Base-by-base conservation (phyloP, 2,797 vertebrate species). In the Setipinna tenuifilis region DNA sequence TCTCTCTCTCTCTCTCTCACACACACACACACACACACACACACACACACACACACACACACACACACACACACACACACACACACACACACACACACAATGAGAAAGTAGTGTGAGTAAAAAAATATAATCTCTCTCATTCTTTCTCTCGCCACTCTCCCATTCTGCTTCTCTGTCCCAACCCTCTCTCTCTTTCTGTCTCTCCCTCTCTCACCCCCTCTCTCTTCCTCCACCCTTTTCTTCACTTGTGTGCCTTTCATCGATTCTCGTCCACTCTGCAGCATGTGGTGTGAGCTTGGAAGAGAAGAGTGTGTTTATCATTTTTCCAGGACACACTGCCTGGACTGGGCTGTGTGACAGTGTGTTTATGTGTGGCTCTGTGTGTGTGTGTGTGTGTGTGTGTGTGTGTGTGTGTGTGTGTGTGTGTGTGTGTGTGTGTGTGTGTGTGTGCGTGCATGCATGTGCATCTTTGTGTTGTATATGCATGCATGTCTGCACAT, bases 221-320 rank as follows among this genome's bases (percentile, higher is more conserved):
- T 68, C 62, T 28, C 62, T 68, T 5, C 6, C 23, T 68, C 12
- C 31, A 31, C 16, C 31, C 9, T 9, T 10, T 9, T 31, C 62
- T 65, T 0, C 21, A 28, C 23, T 68, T 16, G 35, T 31, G 65
- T 31, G 65, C 1, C 65, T 71, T 17, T 71, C 65, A 71, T 31
- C 65, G 12, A 4, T 44, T 78, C 16, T 78, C 17, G 44, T 17
- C 17, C 71, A 31, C 19, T 78, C 16, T 6, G 31, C 11, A 35
- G 68, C 31, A 78, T 78, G 16, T 78, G 71, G 35, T 78, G 35
- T 78, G 71, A 78, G 31, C 71, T 41, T 78, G 16, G 35, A 78
- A 19, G 35, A 78, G 35, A n/a, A 3, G 35, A 44, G 65, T 16
- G 71, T 78, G 71, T 78, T 78, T 78, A 78, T 78, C 31, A 6